Percentiles rank a stretch among this genome's conserved stretches.
phyloP scores from a whole-genome alignment of 2,888 invertebrate species.

The Mycalesis mineus region DNA sequence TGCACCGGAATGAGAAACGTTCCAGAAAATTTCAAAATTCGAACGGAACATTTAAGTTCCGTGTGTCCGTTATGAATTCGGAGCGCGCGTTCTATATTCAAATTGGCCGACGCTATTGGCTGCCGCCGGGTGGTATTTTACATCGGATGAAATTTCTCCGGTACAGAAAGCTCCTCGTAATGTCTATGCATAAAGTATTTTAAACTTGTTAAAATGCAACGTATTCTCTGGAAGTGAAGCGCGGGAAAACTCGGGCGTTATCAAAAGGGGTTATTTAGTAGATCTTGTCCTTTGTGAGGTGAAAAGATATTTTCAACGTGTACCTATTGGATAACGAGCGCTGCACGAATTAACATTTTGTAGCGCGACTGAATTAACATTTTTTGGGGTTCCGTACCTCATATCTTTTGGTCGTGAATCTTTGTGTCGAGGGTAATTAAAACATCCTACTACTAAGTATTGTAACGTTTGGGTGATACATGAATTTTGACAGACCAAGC shows the following conservation, averaged over 20 bases:
- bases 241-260: conserved; percentile 40
- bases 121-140: conserved; percentile 47
- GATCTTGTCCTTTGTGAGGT: conserved; percentile 48
- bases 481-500: no score
- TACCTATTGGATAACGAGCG: conserved; percentile 24
- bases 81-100: conserved; percentile 74
- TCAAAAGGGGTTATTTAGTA: conserved; percentile 57
- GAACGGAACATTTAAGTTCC: conserved; percentile 53
- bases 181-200: conserved; percentile 77
- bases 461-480: no score
- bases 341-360: conserved; percentile 15
- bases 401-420: no score
- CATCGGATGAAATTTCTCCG: conserved; percentile 50
- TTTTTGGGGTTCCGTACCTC: background rate
- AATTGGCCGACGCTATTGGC: conserved; percentile 55
- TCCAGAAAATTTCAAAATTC: conserved; percentile 21
- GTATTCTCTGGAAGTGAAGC: conserved; percentile 45
- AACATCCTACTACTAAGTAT: no score
- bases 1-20: conserved; percentile 14
- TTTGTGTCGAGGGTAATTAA: no score
- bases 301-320: conserved; percentile 38
- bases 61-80: conserved; percentile 73
- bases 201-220: conserved; percentile 76
- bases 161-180: conserved; percentile 58
- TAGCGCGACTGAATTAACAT: conserved; percentile 8